Evolutionary conservation across 2,888 invertebrate genomes (phyloP).

Genomic region (Cephalotes varians): DNA sequence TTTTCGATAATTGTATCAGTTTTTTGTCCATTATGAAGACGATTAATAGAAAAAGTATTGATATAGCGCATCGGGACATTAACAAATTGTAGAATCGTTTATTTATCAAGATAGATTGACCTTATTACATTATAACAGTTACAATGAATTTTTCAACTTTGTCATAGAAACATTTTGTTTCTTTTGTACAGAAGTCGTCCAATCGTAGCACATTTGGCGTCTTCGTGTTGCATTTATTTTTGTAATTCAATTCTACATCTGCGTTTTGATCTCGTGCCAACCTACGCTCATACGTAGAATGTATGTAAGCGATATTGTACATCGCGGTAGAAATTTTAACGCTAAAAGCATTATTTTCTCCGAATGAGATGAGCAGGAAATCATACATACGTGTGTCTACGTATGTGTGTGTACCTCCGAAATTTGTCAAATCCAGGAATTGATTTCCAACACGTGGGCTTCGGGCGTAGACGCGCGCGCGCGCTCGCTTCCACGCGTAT

Average conservation of each 20-base stretch:
- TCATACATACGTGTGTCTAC: background rate
- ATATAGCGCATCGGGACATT: background rate
- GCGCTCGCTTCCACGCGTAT: conserved; percentile 74
- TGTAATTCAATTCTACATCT: conserved; percentile 21
- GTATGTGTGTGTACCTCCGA: background rate
- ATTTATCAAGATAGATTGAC: conserved; percentile 7
- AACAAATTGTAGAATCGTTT: background rate
- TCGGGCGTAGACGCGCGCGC: background rate
- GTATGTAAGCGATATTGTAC: conserved; percentile 20
- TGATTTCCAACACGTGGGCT: background rate
- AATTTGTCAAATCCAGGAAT: conserved; percentile 20
- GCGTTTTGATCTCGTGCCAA: conserved; percentile 23
- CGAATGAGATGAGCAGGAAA: background rate
- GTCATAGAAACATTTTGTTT: background rate
- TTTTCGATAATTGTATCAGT: background rate
- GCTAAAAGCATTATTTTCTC: conserved; percentile 33
- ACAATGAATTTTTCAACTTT: conserved; percentile 14
- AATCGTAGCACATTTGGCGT: background rate
- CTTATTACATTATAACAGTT: conserved; percentile 9
- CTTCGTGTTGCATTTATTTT: conserved; percentile 37
- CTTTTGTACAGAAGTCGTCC: background rate
- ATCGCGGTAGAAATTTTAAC: background rate
- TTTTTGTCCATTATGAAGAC: background rate
- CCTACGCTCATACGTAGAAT: conserved; percentile 11
- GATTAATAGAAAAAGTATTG: background rate